Evolutionary conservation across 2,888 invertebrate species (phyloP), one percentile per base, ranked within the genome.

Genomic region (Andrena fulva): DNA sequence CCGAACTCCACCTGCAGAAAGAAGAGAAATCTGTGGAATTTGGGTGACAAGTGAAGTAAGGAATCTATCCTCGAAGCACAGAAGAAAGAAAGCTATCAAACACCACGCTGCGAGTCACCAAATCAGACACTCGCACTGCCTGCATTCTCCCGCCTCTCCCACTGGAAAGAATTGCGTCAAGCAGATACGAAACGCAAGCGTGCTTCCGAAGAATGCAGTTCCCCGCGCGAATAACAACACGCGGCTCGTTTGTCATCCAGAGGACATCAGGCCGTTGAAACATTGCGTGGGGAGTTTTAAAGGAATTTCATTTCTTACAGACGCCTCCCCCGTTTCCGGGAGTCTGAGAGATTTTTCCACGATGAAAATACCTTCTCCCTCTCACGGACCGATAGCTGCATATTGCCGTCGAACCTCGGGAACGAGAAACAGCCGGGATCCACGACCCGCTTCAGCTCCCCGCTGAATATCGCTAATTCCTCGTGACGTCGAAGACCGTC

Each of bases 1-100:
- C 63, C 75, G 33, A 82, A 82, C 27, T 82, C 82, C 31, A 42
- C 1, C 81, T 82, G 48, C 1, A 27, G 29, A 56, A n/a, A 0
- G 33, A 5, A 2, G 2, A 31, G 2, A 24, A 1, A 16, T 12
- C 0, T 3, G 3, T 12, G 2, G 12, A 33, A 12, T 31, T n/a
- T 16, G 12, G 4, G 16, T 12, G 0, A 20, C 20, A 20, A 20
- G 20, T 20, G 0, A 20, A 12, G 42, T 4, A 12, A 42, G 35
- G 2, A 42, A 42, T 12, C 42, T 12, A 4, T 42, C 42, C 42
- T 12, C 12, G 12, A 42, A 12, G 1, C 0, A 12, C 42, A 12
- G 42, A 42, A 12, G 12, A 42, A 42, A 4, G 42, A 42, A 42
- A 42, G 4, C 16, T 4, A 16, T 16, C 42, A 12, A 16, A 42